Base-by-base conservation (phyloP, 2,113 vertebrate genomes). In the Puntigrus tetrazona region DNA sequence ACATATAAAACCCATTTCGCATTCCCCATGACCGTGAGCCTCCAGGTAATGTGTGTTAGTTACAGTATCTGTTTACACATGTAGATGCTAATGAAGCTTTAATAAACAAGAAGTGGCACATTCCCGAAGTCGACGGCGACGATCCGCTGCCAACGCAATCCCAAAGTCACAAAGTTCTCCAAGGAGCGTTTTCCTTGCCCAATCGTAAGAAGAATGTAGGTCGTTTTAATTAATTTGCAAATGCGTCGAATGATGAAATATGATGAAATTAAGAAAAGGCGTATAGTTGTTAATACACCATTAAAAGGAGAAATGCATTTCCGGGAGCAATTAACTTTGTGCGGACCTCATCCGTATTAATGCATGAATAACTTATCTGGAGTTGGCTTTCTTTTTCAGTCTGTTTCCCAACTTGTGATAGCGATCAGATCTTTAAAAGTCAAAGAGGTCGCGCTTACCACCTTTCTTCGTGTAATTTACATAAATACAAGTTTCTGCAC, bases 191-290 rank as follows among this genome's bases (percentile, higher is more conserved):
- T 86, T 87, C 50, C 10, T 70, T 52, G 61, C 85, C 85, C 72
- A 84, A 85, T 91, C 70, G 73, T 78, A 83, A 79, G 72, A 84
- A 90, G 84, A 86, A 92, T 90, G 87, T 88, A 85, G 90, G 90
- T 92, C 90, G 91, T 93, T 92, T 91, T 88, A 90, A 84, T 91
- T 94, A 90, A 93, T 93, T 94, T 91, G 89, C 74, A 87, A 89
- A 90, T 85, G 87, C 73, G 85, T 70, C 87, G 86, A 89, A 91
- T 95, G 94, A 95, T 94, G 94, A 95, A 95, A 95, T 86, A n/a
- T 65, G 86, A 82, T 90, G 94, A 94, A 95, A 95, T 89, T 92
- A 25, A 81, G 20, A 92, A 91, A 85, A 87, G 27, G 85, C 85
- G 84, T 89, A 91, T 55, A 1, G 90, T 90, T 91, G 88, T 92